These are phyloP conservation scores for Climacteris rufus DNA, from an alignment of 2,113 vertebrate genomes.

Conservation along the genomic window DNA sequence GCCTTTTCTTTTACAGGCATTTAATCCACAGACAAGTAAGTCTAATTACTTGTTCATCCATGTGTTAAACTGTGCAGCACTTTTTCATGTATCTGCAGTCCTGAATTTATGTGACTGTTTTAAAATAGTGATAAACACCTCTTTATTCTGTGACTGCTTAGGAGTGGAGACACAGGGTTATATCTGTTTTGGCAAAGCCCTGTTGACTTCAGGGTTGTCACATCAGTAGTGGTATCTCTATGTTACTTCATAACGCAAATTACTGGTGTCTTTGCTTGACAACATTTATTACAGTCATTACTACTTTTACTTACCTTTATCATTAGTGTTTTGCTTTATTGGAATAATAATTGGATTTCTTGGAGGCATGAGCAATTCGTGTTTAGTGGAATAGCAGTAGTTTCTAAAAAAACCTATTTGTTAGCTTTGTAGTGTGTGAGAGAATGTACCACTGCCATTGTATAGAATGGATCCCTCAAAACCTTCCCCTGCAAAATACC, in stretches of 20 bases:
- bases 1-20: neutral
- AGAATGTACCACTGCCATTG: neutral
- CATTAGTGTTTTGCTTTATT: neutral
- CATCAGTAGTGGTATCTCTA: neutral
- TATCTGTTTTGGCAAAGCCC: neutral
- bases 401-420: neutral
- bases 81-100: neutral
- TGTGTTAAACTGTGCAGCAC: constrained; percentile 6
- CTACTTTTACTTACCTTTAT: neutral
- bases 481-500: neutral
- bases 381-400: neutral
- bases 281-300: neutral
- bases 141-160: neutral
- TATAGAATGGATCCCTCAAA: neutral
- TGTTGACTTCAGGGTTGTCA: neutral
- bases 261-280: neutral
- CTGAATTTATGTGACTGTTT: neutral
- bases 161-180: neutral
- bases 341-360: neutral
- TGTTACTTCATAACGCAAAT: neutral
- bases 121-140: neutral
- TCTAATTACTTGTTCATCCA: constrained; percentile 34
- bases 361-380: neutral
- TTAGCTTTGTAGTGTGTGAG: neutral
- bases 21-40: neutral